Percentiles rank a stretch among this genome's conserved stretches.
Evolutionary conservation across 2,797 vertebrate species (phyloP).

Genomic region (Urocyon cinereoargenteus): DNA sequence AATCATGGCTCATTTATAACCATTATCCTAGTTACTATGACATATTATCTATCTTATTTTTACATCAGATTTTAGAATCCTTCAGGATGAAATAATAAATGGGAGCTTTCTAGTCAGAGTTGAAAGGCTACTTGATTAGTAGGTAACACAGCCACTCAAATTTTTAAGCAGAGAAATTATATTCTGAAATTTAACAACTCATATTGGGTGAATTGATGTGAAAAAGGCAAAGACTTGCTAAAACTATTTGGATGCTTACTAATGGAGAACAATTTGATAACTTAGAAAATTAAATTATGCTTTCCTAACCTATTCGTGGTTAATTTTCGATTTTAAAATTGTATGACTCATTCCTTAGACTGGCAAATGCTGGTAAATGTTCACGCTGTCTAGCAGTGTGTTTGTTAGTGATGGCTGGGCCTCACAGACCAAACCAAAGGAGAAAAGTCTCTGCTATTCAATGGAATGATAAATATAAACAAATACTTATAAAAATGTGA

Average conservation of each 20-base stretch:
- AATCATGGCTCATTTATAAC: neutral
- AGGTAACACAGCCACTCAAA: neutral
- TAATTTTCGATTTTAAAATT: conserved; percentile 4
- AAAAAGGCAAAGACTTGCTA: conserved; percentile 23
- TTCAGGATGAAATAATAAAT: neutral
- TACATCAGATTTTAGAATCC: neutral
- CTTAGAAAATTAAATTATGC: conserved; percentile 23
- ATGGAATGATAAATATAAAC: neutral
- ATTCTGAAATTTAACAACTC: neutral
- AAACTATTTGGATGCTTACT: conserved; percentile 11
- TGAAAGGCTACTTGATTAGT: neutral
- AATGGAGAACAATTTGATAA: neutral
- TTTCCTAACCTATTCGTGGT: neutral
- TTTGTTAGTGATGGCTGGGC: neutral
- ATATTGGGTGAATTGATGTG: neutral
- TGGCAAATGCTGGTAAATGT: neutral
- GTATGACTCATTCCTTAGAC: neutral
- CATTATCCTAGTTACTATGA: neutral
- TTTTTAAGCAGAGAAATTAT: conserved; percentile 41
- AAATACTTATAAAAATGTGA: conserved; percentile 24
- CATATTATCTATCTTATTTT: neutral
- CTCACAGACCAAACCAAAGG: neutral
- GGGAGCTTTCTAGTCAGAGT: neutral
- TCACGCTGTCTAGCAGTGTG: neutral
- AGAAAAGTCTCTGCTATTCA: neutral